Evolutionary conservation across 2,113 vertebrate genomes (phyloP).

Genomic region (Rhabdornis inornatus): DNA sequence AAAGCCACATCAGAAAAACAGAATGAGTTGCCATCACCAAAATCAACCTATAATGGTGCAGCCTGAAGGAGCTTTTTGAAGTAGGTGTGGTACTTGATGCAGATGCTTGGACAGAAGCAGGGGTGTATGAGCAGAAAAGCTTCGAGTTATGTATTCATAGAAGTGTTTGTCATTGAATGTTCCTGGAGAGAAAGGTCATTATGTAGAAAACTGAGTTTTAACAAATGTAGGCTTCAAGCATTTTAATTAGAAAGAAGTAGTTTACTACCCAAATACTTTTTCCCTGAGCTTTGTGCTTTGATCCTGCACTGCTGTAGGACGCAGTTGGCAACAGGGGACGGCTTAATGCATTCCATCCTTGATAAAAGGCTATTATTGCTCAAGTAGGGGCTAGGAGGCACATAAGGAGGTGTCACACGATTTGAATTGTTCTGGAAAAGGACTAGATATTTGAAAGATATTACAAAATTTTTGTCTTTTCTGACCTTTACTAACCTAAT

Average conservation of each 20-base stretch:
- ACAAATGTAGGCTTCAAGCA: neutral
- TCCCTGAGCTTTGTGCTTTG: neutral
- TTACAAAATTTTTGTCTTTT: neutral
- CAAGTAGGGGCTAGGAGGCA: neutral
- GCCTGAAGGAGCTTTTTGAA: neutral
- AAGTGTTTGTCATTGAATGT: neutral
- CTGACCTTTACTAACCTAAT: neutral
- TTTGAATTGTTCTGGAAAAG: neutral
- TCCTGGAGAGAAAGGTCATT: neutral
- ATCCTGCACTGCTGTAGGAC: neutral
- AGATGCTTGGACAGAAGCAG: neutral
- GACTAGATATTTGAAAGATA: neutral
- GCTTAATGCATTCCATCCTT: neutral
- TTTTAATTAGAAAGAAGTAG: neutral
- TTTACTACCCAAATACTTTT: neutral
- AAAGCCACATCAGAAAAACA: neutral
- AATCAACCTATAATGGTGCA: neutral
- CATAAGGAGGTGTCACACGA: neutral
- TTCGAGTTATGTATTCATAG: neutral
- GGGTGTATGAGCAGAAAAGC: neutral
- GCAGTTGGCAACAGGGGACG: neutral
- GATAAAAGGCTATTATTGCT: neutral
- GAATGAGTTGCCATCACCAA: neutral
- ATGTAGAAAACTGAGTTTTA: neutral
- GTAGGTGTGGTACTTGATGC: neutral